Evolutionary conservation across 2,888 invertebrate genomes (phyloP).

Genomic region (Cordilura impudica): DNA sequence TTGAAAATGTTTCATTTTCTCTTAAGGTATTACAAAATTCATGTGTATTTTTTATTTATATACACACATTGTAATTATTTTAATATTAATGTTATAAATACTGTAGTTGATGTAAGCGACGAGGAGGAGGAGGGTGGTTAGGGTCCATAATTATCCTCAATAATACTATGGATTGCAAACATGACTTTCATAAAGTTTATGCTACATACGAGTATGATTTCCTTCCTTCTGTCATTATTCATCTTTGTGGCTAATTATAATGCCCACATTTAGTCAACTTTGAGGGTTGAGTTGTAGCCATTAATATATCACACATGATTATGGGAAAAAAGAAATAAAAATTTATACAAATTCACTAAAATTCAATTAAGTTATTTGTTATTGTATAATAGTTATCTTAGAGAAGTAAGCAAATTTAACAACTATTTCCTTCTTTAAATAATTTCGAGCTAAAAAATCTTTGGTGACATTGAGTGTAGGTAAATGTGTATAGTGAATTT

Average conservation of each 20-base stretch:
- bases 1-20: neutral
- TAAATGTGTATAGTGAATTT: neutral
- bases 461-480: neutral
- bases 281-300: neutral
- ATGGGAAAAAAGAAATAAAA: neutral
- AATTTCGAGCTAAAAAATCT: slow-evolving; percentile 8
- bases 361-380: slow-evolving; percentile 48
- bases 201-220: too few species aligned
- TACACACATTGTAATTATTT: slow-evolving; percentile 44
- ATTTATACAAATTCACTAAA: neutral
- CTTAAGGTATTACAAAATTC: slow-evolving; percentile 12
- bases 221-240: neutral
- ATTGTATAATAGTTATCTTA: neutral
- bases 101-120: neutral
- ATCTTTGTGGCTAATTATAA: neutral
- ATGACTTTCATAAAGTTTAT: neutral
- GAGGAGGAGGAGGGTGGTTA: neutral
- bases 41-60: neutral
- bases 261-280: neutral
- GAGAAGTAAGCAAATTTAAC: neutral
- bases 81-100: slow-evolving; percentile 32
- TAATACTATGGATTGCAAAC: neutral
- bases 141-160: neutral
- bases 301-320: slow-evolving; percentile 12
- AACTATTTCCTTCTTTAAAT: neutral